phyloP scores from a whole-genome alignment of 1,140 invertebrate genomes.

The Plectrocnemia conspersa region DNA sequence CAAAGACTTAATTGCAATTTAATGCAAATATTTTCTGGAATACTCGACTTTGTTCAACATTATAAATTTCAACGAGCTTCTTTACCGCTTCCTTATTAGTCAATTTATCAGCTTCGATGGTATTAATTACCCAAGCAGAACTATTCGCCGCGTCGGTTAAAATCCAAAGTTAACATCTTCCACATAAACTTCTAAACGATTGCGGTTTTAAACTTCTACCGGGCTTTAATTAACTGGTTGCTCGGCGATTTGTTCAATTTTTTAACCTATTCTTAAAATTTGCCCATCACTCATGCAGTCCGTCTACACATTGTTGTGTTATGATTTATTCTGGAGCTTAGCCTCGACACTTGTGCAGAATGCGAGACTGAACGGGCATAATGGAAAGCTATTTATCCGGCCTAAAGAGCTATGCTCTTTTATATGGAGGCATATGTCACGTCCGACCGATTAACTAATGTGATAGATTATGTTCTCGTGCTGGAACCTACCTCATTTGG shows the following conservation, averaged over 20 bases:
- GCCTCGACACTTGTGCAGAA: neutral
- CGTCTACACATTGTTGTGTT: neutral
- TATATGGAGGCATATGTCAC: slow-evolving; percentile 19
- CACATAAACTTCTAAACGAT: slow-evolving; percentile 2
- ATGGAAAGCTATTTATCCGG: neutral
- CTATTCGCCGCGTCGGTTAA: slow-evolving; percentile 2
- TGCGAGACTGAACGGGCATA: neutral
- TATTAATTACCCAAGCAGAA: slow-evolving; percentile 1
- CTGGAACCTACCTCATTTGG: slow-evolving; percentile 16
- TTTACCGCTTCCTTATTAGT: neutral
- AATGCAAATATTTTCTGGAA: no score
- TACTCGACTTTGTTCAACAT: no score
- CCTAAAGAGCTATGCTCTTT: slow-evolving; percentile 11
- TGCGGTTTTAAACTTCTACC: neutral
- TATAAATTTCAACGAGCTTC: no score
- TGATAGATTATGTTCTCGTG: slow-evolving; percentile 23
- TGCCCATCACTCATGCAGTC: neutral
- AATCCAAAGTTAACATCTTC: neutral
- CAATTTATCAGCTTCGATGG: slow-evolving; percentile 2
- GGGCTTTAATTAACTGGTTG: neutral
- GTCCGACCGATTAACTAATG: slow-evolving; percentile 25
- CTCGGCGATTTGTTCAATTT: neutral
- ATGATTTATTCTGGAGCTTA: neutral
- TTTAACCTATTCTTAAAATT: slow-evolving; percentile 10
- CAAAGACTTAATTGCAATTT: no score